Percentiles rank a stretch among this genome's conserved stretches.
Evolutionary conservation across 2,797 vertebrate species (phyloP).

Genomic region (Manis pentadactyla): DNA sequence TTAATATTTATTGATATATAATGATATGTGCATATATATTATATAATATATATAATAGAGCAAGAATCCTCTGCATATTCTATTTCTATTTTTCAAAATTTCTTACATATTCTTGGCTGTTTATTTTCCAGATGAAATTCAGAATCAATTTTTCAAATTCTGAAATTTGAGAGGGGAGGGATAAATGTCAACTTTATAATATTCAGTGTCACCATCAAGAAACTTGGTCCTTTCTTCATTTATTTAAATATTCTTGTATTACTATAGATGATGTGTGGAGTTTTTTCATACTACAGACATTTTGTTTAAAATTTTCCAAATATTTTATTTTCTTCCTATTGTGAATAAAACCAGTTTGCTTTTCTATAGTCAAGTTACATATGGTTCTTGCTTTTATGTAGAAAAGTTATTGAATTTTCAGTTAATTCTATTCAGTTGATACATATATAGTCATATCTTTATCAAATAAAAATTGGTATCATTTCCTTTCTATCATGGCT

Average conservation of each 20-base stretch:
- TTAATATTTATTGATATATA: neutral
- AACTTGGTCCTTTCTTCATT: neutral
- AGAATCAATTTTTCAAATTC: constrained; percentile 33
- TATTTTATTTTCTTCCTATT: neutral
- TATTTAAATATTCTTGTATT: neutral
- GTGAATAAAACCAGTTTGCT: neutral
- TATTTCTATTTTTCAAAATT: neutral
- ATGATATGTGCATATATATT: neutral
- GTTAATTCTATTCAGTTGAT: neutral
- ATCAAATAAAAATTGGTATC: neutral
- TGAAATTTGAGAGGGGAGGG: neutral
- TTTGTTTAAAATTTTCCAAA: constrained; percentile 2
- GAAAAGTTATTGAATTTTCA: neutral
- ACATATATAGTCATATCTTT: neutral
- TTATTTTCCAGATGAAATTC: constrained; percentile 16
- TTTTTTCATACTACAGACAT: neutral
- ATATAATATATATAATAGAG: neutral
- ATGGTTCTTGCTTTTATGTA: neutral
- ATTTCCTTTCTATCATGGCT: neutral
- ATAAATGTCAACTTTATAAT: neutral
- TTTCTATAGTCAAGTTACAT: neutral
- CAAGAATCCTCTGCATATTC: neutral
- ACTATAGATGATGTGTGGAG: neutral
- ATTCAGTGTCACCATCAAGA: neutral
- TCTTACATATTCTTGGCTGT: neutral